These are phyloP conservation scores for Sebastes oblongus DNA, from an alignment of 2,797 vertebrate species.

Conservation along the genomic window DNA sequence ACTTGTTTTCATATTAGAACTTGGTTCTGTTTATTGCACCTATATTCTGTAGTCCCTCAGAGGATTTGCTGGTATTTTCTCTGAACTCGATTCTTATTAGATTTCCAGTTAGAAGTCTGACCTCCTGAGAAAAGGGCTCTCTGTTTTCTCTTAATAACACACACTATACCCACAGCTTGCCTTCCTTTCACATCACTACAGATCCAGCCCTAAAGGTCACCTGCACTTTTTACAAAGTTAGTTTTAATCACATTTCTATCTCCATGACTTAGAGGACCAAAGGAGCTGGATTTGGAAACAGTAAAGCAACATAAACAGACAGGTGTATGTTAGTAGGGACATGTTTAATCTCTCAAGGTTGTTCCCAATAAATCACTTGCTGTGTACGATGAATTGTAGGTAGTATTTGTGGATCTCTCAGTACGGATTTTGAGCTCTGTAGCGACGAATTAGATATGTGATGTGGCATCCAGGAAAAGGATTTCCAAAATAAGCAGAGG, in stretches of 20 bases:
- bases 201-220: not conserved
- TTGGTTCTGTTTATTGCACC: conserved; percentile 33
- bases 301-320: not conserved
- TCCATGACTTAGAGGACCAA: not conserved
- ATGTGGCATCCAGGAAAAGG: conserved; percentile 28
- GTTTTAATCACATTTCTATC: not conserved
- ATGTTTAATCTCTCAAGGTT: not conserved
- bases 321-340: not conserved
- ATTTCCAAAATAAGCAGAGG: conserved; percentile 55
- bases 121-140: conserved; percentile 7
- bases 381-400: not conserved
- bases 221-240: not conserved
- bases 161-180: not conserved
- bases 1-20: conserved; percentile 34
- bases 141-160: not conserved
- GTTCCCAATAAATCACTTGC: not conserved
- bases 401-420: conserved; percentile 24
- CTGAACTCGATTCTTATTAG: conserved; percentile 53
- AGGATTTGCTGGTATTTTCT: conserved; percentile 65
- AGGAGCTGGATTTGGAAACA: not conserved
- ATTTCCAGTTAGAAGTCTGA: conserved; percentile 36
- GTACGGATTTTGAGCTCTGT: conserved; percentile 39
- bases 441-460: conserved; percentile 49
- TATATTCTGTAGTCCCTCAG: conserved; percentile 25
- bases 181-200: not conserved